Conservation (phyloP, 1,140 invertebrate species). For the Drosophila burlai region DNA sequence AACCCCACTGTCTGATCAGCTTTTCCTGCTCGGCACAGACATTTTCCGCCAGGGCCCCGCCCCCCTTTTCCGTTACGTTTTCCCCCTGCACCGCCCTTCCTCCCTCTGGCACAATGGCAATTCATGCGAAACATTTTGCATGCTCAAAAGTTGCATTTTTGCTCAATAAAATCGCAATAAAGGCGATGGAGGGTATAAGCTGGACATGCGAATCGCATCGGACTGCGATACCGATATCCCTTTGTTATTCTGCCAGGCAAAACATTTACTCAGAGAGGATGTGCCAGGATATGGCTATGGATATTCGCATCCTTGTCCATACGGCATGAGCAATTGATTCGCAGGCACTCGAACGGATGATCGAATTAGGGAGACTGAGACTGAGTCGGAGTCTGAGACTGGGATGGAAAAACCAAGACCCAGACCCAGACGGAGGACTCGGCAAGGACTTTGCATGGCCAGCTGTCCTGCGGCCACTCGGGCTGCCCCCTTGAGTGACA, state of each 20-base stretch:
- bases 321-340: slow-evolving; percentile 74
- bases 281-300: slow-evolving; percentile 50
- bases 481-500: slow-evolving; percentile 59
- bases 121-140: slow-evolving; percentile 69
- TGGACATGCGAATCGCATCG: slow-evolving; percentile 48
- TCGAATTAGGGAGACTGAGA: slow-evolving; percentile 61
- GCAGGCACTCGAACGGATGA: slow-evolving; percentile 59
- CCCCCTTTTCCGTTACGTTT: slow-evolving; percentile 7
- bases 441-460: slow-evolving; percentile 39
- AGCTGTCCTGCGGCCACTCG: slow-evolving; percentile 39
- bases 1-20: slow-evolving; percentile 13
- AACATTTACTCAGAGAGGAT: slow-evolving; percentile 68
- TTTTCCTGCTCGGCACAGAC: slow-evolving; percentile 18
- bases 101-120: slow-evolving; percentile 47
- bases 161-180: slow-evolving; percentile 81
- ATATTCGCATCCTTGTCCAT: slow-evolving; percentile 37
- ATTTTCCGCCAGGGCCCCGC: not conserved
- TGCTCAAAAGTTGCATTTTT: slow-evolving; percentile 76
- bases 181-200: slow-evolving; percentile 54
- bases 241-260: slow-evolving; percentile 55
- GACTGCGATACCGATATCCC: slow-evolving; percentile 32
- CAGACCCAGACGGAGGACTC: slow-evolving; percentile 1
- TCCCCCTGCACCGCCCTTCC: not conserved
- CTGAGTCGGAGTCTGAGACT: not conserved
- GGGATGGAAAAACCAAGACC: not conserved